Evolutionary conservation across 2,888 invertebrate genomes (phyloP), one percentile per base, ranked within the genome.

Genomic region (Folsomia candida): DNA sequence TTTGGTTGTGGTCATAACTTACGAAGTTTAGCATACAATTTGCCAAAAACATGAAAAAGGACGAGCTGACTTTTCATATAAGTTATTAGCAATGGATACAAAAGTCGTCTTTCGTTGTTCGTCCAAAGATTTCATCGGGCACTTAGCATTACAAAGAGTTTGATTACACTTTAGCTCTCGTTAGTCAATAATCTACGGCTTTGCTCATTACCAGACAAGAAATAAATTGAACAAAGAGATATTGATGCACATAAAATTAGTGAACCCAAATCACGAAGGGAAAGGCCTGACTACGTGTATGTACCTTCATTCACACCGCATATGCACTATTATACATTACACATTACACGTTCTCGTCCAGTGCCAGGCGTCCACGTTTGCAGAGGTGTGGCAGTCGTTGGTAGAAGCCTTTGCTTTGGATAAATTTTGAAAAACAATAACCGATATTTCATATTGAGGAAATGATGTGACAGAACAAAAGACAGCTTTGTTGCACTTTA

Each of bases 391-490:
- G n/a, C n/a, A n/a, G n/a, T n/a, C n/a, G n/a, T n/a, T n/a, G n/a
- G n/a, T n/a, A n/a, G n/a, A n/a, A n/a, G n/a, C n/a, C n/a, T n/a
- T 37, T 14, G 4, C 14, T 37, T 14, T 37, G 37, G 37, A 37
- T 37, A 28, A 27, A 59, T 59, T 28, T 62, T 64, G 22, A 47
- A 51, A 64, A 64, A 64, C 63, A 64, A 64, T 64, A 51, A 47
- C 47, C 63, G 51, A 64, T 64, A 64, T 64, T 64, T 64, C 63
- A 64, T 64, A 24, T 18, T 47, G 51, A 29, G 51, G 51, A 64
- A 64, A 25, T 37, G 63, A 51, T 64, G 51, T 64, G 63, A 64
- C 47, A 51, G 51, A 18, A 64, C 63, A 64, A 64, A 64, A 51
- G 63, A 37, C 51, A 51, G 63, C 24, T 64, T 59, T 62, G 29